Conservation (phyloP, 53 echinoderm and acorn worm genomes). For the Henricia sp. region DNA sequence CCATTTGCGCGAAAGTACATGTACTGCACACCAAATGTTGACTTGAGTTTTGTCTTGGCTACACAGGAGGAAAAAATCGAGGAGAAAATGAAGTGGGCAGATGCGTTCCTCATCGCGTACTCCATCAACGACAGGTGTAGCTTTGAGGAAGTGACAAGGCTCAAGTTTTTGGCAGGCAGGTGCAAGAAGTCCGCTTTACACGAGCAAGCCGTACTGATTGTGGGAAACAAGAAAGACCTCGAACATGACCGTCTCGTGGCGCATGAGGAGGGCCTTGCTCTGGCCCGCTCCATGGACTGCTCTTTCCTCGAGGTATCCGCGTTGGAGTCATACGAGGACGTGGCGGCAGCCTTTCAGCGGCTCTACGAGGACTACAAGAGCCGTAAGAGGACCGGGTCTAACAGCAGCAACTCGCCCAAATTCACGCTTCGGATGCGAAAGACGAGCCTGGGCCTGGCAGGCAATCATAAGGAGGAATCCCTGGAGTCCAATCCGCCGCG, state of each 20-base stretch:
- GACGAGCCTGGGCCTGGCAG: not conserved
- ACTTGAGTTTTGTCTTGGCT: not conserved
- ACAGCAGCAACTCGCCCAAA: constrained; percentile 71
- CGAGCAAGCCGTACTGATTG: constrained; percentile 85
- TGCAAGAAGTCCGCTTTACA: constrained; percentile 75
- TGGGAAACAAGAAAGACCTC: constrained; percentile 91
- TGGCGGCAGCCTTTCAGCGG: constrained; percentile 70
- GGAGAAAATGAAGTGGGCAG: constrained; percentile 95
- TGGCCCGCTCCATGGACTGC: constrained; percentile 77
- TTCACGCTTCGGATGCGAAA: constrained; percentile 67
- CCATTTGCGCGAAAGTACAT: too few relatives aligned
- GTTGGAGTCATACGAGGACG: constrained; percentile 85
- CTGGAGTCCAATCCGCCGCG: constrained; percentile 78
- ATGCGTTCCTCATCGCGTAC: constrained; percentile 95
- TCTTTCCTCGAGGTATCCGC: constrained; percentile 82
- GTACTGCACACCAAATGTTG: too few relatives aligned
- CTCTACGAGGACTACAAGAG: constrained; percentile 75
- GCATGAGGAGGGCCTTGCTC: constrained; percentile 70
- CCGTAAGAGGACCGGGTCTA: constrained; percentile 59
- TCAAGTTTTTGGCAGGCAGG: constrained; percentile 82
- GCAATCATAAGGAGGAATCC: constrained; percentile 49
- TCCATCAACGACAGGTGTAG: constrained; percentile 93
- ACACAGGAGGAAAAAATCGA: constrained; percentile 86
- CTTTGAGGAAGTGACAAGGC: constrained; percentile 90
- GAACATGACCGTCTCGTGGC: constrained; percentile 83